Evolutionary conservation across 1,140 invertebrate species (phyloP), one percentile per base, ranked within the genome.

Genomic region (Parapsyche elsis): DNA sequence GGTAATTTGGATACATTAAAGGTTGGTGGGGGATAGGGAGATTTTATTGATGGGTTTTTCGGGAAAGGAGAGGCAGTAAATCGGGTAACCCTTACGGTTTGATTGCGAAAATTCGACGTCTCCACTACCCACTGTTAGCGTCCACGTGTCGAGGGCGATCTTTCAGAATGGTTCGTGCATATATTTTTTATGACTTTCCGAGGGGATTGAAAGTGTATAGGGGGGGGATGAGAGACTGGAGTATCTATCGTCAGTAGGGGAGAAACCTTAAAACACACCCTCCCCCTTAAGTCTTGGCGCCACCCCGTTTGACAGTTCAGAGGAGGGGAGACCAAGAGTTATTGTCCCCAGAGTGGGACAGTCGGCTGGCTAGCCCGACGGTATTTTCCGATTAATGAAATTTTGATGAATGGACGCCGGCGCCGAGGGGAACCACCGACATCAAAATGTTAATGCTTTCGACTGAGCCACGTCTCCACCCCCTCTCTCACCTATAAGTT

Each of bases 361-460:
- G 64, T 67, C 59, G n/a, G 4, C 49, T 16, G 49, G 49, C 16
- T 21, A 9, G 59, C 59, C 59, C 64, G 64, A 67, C 64, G 64
- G 64, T 26, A 67, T 67, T 67, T 67, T 67, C 64, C 64, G 64
- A 67, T 67, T 67, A 67, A 67, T 67, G 64, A 67, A 67, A 67
- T 67, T 67, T 67, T 67, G 64, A 67, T 67, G 64, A 67, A 67
- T 67, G 64, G 64, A 14, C 49, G 10, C 49, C 49, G 49, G 2
- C 49, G 49, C 21, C 64, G 23, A 26, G 64, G 64, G 64, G 64
- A 67, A 23, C 16, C 59, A 16, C 59, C 59, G 49, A 61, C 24
- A 10, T 30, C 64, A 67, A 67, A 67, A 67, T 67, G 64, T 67
- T 67, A 67, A 67, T 61, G 14, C n/a, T n/a, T n/a, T 24, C 21